These are phyloP conservation scores for Gymnothorax reevesii DNA, from an alignment of 2,797 vertebrate species.

Conservation along the genomic window DNA sequence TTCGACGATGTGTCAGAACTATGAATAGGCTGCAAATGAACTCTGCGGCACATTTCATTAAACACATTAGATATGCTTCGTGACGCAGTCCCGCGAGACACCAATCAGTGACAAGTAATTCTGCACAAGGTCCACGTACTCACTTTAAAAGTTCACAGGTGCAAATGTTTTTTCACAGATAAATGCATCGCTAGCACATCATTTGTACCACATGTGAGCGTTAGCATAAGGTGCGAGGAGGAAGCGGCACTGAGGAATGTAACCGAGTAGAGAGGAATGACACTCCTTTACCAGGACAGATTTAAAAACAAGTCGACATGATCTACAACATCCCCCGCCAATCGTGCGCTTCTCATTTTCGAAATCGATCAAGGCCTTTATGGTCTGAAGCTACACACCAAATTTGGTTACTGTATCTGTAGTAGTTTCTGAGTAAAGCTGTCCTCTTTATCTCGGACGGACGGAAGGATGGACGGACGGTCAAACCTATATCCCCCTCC, in stretches of 20 bases:
- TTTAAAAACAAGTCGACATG: too few relatives aligned
- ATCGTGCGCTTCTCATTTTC: too few relatives aligned
- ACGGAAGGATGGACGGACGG: too few relatives aligned
- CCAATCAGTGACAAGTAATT: background rate
- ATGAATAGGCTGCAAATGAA: constrained; percentile 21
- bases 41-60: background rate
- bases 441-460: too few relatives aligned
- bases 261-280: too few relatives aligned
- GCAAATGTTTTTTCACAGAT: background rate
- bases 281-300: too few relatives aligned
- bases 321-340: too few relatives aligned
- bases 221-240: background rate
- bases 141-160: background rate
- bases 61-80: background rate
- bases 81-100: background rate
- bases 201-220: background rate
- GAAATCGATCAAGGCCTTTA: too few relatives aligned
- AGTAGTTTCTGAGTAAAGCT: too few relatives aligned
- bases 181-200: background rate
- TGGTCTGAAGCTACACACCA: too few relatives aligned
- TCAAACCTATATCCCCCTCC: too few relatives aligned
- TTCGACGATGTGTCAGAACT: background rate
- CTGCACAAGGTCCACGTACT: background rate
- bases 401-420: too few relatives aligned
- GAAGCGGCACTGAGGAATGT: background rate